phyloP scores from a whole-genome alignment of 2,888 invertebrate species.

The Tuta absoluta region DNA sequence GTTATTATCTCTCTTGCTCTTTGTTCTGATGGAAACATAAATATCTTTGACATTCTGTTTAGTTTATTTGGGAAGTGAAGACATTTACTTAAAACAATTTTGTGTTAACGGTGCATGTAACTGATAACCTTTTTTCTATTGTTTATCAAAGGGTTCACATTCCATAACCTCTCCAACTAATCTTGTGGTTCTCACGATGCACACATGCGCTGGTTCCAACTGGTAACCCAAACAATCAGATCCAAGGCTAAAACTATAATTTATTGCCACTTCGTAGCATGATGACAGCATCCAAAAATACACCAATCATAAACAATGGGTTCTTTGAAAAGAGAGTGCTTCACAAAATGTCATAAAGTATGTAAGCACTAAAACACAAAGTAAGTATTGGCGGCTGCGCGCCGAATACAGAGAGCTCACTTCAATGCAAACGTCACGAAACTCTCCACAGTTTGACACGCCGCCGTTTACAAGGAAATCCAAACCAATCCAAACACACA shows the following conservation, averaged over 20 bases:
- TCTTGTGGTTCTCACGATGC: constrained; percentile 67
- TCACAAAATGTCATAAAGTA: constrained; percentile 38
- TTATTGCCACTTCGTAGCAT: constrained; percentile 68
- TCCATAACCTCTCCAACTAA: constrained; percentile 43
- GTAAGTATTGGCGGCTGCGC: no score
- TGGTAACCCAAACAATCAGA: constrained; percentile 72
- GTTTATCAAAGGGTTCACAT: constrained; percentile 32
- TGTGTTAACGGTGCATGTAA: constrained; percentile 11
- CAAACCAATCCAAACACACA: no score
- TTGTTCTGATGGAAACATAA: neutral
- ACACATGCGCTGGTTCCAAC: constrained; percentile 61
- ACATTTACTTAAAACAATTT: neutral
- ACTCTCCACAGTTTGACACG: no score
- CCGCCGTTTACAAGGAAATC: no score
- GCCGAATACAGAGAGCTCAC: no score
- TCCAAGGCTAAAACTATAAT: constrained; percentile 76
- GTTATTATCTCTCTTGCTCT: neutral
- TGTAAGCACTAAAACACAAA: constrained; percentile 37
- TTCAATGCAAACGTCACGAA: no score
- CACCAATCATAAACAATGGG: constrained; percentile 64
- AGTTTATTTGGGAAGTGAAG: neutral
- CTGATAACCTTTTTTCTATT: constrained; percentile 21
- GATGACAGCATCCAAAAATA: constrained; percentile 65
- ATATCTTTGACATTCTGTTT: neutral
- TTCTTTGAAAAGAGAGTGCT: constrained; percentile 42